These are phyloP conservation scores for Sebastes taczanowskii DNA, from an alignment of 2,797 vertebrate genomes.

Conservation along the genomic window DNA sequence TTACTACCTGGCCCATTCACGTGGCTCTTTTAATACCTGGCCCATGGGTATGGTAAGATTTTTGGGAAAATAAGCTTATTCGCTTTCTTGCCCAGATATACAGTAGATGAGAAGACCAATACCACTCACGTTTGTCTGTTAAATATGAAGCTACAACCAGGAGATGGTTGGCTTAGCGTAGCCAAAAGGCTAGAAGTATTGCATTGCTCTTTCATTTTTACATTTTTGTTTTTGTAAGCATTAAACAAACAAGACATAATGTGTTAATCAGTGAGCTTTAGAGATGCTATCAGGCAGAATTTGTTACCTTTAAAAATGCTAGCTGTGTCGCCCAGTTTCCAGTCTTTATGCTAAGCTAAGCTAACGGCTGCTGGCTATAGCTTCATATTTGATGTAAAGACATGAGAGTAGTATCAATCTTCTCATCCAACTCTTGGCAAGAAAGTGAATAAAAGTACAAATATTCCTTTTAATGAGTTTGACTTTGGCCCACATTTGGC, in stretches of 20 bases:
- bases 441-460: not conserved
- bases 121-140: no score
- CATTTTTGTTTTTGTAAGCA: no score
- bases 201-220: no score
- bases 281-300: no score
- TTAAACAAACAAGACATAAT: no score
- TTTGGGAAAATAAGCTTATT: not conserved
- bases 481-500: conserved; percentile 11
- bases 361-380: not conserved
- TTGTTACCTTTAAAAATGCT: no score
- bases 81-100: not conserved
- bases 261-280: no score
- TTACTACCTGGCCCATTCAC: no score
- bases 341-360: not conserved
- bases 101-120: not conserved
- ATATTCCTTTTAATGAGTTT: not conserved
- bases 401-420: not conserved
- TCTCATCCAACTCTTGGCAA: not conserved
- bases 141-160: no score
- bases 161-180: not conserved
- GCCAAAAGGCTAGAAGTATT: not conserved
- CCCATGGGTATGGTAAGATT: not conserved
- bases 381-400: not conserved
- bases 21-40: no score
- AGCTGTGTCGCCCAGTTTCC: no score